These are phyloP conservation scores for Pseudoips prasinana DNA, from an alignment of 2,888 invertebrate genomes.

Conservation along the genomic window DNA sequence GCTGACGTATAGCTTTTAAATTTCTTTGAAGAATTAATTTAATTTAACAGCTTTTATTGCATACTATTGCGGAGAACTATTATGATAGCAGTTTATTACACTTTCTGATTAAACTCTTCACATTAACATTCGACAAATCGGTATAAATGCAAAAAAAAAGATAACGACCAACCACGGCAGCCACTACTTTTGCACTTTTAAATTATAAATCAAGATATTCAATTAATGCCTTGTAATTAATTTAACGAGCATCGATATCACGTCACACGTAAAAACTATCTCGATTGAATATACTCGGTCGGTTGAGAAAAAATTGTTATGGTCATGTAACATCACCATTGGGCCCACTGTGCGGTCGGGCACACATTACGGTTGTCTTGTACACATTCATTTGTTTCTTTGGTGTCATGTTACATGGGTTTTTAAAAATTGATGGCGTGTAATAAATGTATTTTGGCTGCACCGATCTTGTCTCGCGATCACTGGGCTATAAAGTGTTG, in stretches of 20 bases:
- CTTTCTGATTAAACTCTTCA: constrained; percentile 48
- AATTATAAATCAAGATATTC: constrained; percentile 10
- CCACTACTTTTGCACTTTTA: constrained; percentile 7
- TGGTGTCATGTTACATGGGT: constrained; percentile 72
- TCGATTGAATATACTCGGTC: constrained; percentile 19
- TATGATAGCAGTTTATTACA: constrained; percentile 51
- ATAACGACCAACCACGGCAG: constrained; percentile 6
- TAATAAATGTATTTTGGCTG: constrained; percentile 74
- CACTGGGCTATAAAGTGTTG: constrained; percentile 54
- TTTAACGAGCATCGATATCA: constrained; percentile 15
- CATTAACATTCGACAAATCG: constrained; percentile 38
- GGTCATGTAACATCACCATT: constrained; percentile 32
- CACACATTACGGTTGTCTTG: constrained; percentile 48
- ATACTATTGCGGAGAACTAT: constrained; percentile 18
- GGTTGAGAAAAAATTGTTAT: constrained; percentile 15
- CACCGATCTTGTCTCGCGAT: constrained; percentile 51
- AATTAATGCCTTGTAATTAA: constrained; percentile 19
- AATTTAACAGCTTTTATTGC: too few relatives aligned
- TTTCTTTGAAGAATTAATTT: constrained; percentile 23
- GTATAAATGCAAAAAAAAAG: constrained; percentile 12
- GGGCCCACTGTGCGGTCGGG: constrained; percentile 52
- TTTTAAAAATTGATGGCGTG: constrained; percentile 72
- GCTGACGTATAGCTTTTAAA: neutral
- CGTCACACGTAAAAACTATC: constrained; percentile 16
- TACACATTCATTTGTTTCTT: constrained; percentile 51